Evolutionary conservation across 2,888 invertebrate genomes (phyloP).

Genomic region (Didymodactylos carnosus): DNA sequence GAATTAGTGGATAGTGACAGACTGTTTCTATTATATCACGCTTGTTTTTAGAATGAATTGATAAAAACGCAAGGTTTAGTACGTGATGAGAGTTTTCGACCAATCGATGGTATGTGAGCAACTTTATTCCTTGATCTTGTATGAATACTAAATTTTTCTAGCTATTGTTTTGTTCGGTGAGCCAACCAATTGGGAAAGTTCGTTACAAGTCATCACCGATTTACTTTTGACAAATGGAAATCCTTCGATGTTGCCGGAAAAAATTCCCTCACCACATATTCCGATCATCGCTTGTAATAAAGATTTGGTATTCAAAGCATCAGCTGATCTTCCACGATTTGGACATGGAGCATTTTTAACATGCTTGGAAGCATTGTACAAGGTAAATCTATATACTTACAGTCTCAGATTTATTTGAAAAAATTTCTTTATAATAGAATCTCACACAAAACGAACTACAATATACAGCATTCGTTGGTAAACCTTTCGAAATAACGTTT

Average conservation of each 20-base stretch:
- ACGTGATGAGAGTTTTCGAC: slow-evolving; percentile 3
- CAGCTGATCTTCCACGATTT: slow-evolving; percentile 33
- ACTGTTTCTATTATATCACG: not conserved
- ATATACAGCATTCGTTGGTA: slow-evolving; percentile 30
- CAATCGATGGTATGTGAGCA: slow-evolving; percentile 2
- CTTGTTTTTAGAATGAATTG: not conserved
- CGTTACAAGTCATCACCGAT: slow-evolving; percentile 32
- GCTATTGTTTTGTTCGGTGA: slow-evolving; percentile 32
- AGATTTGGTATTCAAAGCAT: slow-evolving; percentile 34
- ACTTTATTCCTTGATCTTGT: not conserved
- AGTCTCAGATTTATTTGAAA: not conserved
- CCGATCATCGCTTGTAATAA: slow-evolving; percentile 34
- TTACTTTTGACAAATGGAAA: slow-evolving; percentile 30
- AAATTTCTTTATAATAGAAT: slow-evolving; percentile 22
- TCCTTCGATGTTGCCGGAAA: slow-evolving; percentile 23
- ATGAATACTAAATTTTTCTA: slow-evolving; percentile 15
- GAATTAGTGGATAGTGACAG: too few species aligned
- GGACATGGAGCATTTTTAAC: slow-evolving; percentile 33
- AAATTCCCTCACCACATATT: slow-evolving; percentile 20
- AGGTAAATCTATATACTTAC: slow-evolving; percentile 19
- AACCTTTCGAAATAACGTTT: slow-evolving; percentile 32
- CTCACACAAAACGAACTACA: slow-evolving; percentile 27
- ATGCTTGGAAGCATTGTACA: slow-evolving; percentile 31
- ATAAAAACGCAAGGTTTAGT: not conserved
- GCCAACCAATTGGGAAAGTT: slow-evolving; percentile 30